A percentile compares a stretch with the other conserved stretches of the same genome.
phyloP scores from a whole-genome alignment of 2,113 vertebrate genomes.

The Pluvianellus socialis region DNA sequence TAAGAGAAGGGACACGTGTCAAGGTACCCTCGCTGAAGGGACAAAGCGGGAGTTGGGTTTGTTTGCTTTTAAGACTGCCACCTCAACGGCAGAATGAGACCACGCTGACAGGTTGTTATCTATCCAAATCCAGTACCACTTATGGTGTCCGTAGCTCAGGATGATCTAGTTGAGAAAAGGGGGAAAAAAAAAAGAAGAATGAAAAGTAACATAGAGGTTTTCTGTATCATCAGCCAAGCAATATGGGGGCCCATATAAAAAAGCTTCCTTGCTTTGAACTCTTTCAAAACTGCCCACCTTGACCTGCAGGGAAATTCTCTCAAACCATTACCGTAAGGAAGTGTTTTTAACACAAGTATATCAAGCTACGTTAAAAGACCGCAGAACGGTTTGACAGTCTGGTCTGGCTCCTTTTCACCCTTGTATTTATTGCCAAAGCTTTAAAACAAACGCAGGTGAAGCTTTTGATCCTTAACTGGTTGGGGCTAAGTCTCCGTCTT shows the following conservation, averaged over 20 bases:
- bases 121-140: neutral
- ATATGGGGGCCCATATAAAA: neutral
- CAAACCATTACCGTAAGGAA: neutral
- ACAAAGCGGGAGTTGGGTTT: neutral
- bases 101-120: neutral
- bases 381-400: neutral
- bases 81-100: neutral
- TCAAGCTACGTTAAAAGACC: neutral
- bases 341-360: neutral
- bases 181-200: neutral
- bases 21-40: neutral
- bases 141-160: neutral
- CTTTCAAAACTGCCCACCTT: neutral
- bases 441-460: neutral
- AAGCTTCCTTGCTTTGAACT: neutral
- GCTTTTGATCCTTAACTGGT: neutral
- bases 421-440: neutral
- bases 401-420: neutral
- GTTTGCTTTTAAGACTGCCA: conserved; percentile 1
- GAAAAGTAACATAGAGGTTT: neutral
- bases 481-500: neutral
- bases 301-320: neutral
- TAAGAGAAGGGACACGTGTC: conserved; percentile 16
- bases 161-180: neutral
- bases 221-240: neutral